A percentile compares a stretch with the other conserved stretches of the same genome.
Conservation (phyloP, 2,888 invertebrate genomes). For the Celastrina argiolus region DNA sequence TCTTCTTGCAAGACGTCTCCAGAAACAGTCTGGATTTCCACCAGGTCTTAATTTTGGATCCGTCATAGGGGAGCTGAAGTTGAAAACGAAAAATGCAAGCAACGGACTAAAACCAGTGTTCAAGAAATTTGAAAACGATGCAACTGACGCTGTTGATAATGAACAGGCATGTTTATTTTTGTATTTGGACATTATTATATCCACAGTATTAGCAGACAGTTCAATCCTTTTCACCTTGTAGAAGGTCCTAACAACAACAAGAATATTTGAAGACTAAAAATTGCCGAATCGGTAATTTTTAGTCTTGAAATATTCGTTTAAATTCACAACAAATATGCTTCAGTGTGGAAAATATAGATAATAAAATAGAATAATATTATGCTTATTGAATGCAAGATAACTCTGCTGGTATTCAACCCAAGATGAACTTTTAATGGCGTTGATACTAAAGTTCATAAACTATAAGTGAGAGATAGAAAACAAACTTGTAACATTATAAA, state of each 20-base stretch:
- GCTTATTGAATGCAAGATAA: background rate
- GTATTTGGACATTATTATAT: no score
- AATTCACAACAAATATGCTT: no score
- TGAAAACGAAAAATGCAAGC: slow-evolving; percentile 57
- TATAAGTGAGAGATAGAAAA: background rate
- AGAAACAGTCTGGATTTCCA: slow-evolving; percentile 59
- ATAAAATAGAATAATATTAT: background rate
- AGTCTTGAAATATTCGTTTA: background rate
- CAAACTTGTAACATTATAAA: background rate
- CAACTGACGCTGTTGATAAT: slow-evolving; percentile 50
- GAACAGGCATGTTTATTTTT: slow-evolving; percentile 52
- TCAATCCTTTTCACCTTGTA: no score
- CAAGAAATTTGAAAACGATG: slow-evolving; percentile 61
- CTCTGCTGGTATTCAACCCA: background rate
- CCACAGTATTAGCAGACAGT: no score
- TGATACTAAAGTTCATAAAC: background rate
- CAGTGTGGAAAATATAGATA: no score
- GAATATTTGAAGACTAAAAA: no score
- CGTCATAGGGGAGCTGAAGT: slow-evolving; percentile 67
- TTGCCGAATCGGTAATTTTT: background rate
- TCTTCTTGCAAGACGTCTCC: slow-evolving; percentile 50
- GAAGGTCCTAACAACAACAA: no score
- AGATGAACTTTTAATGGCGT: background rate
- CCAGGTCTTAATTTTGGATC: slow-evolving; percentile 64
- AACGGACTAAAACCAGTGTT: slow-evolving; percentile 67